phyloP scores from a whole-genome alignment of 2,797 vertebrate genomes.

The Chrysocyon brachyurus region DNA sequence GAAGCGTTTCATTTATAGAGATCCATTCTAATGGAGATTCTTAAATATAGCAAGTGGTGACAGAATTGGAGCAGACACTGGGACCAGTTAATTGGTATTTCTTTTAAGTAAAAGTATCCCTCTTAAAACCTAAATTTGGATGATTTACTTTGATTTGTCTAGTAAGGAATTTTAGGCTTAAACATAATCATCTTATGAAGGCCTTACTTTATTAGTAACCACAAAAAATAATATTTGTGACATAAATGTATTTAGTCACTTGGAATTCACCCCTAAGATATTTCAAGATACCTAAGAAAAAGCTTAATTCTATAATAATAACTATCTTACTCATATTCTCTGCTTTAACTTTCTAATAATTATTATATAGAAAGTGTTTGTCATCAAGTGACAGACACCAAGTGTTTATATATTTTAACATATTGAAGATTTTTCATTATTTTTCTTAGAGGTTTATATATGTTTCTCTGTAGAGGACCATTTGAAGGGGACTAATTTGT shows the following conservation, averaged over 20 bases:
- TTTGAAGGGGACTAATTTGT: neutral
- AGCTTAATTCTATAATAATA: neutral
- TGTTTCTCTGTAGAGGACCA: neutral
- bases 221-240: conserved; percentile 36
- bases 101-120: neutral
- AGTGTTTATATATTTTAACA: neutral
- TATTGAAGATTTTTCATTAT: conserved; percentile 41
- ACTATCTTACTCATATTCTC: conserved; percentile 13
- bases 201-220: conserved; percentile 5
- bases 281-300: conserved; percentile 24
- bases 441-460: conserved; percentile 13
- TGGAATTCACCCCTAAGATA: conserved; percentile 51
- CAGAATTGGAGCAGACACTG: neutral
- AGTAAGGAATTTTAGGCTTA: conserved; percentile 56
- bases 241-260: conserved; percentile 1
- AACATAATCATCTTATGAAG: neutral
- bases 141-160: neutral
- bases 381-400: too few species aligned
- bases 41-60: neutral
- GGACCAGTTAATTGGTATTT: conserved; percentile 5
- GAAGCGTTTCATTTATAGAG: conserved; percentile 27
- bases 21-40: conserved; percentile 16
- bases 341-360: conserved; percentile 61
- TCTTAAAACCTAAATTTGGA: conserved; percentile 38
- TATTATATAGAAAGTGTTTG: neutral